Conservation (phyloP, 2,113 vertebrate species). For the Chaenogobius annularis region DNA sequence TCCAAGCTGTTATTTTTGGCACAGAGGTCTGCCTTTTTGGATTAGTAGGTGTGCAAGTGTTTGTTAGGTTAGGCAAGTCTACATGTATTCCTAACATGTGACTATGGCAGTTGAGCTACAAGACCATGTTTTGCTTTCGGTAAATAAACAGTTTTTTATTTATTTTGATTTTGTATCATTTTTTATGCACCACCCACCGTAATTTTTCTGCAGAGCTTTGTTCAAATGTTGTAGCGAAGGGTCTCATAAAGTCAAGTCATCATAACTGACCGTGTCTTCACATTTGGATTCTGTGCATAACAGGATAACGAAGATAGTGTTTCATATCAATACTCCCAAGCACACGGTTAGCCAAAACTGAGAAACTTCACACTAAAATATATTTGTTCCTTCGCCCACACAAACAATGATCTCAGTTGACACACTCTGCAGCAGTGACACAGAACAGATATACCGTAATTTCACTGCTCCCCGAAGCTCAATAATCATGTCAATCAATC, state of each 20-base stretch:
- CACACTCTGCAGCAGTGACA: conserved; percentile 3
- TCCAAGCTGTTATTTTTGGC: conserved; percentile 78
- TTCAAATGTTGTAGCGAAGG: neutral
- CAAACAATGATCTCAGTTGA: conserved; percentile 16
- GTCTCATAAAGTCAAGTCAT: neutral
- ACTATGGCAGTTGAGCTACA: conserved; percentile 12
- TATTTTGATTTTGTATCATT: neutral
- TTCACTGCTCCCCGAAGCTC: conserved; percentile 20
- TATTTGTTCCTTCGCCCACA: neutral
- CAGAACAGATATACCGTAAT: conserved; percentile 30
- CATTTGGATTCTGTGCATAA: neutral
- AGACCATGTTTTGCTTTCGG: neutral
- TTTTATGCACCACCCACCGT: neutral
- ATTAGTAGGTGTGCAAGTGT: conserved; percentile 71
- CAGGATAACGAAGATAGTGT: neutral
- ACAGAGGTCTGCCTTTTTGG: conserved; percentile 65
- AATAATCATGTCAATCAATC: no score
- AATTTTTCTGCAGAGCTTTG: neutral
- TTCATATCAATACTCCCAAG: conserved; percentile 13
- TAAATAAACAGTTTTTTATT: no score
- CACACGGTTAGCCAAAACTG: conserved; percentile 12
- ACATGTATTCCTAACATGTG: conserved; percentile 17
- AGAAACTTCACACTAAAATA: neutral
- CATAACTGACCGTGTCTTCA: neutral
- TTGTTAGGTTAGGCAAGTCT: conserved; percentile 10